Evolutionary conservation across 1,140 invertebrate species (phyloP), one percentile per base, ranked within the genome.

Genomic region (Akabosia matsudoensis): DNA sequence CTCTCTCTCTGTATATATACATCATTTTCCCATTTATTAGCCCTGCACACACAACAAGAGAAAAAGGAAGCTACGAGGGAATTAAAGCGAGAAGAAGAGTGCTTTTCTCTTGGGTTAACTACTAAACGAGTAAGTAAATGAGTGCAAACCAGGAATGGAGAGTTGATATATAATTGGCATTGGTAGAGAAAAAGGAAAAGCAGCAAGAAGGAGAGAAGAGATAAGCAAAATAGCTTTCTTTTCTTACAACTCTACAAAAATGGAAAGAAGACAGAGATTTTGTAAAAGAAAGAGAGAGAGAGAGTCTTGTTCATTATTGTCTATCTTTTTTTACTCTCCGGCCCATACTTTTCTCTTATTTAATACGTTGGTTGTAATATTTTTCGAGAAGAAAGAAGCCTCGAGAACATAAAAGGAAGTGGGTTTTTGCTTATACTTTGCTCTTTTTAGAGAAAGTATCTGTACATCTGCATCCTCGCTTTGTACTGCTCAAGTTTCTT

Each of bases 151-250:
- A 56, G 54, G n/a, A 56, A 56, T 24, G 54, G n/a, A 56, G 10
- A 56, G 54, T 56, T 24, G 54, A 56, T 45, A 18, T 45, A 18
- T n/a, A 45, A 18, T 45, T 45, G 37, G n/a, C n/a, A n/a, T 45
- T 45, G 37, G 37, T 7, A 45, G 37, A 45, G 37, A 45, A 45
- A 45, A 18, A 10, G 54, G n/a, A n/a, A n/a, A n/a, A n/a, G n/a
- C n/a, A n/a, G n/a, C n/a, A n/a, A n/a, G n/a, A n/a, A n/a, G n/a
- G n/a, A n/a, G n/a, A n/a, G n/a, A n/a, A n/a, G n/a, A 56, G 54
- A 56, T 56, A 56, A 56, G 54, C 54, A 56, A 56, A 56, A 56
- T 56, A 56, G 54, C 54, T 56, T 56, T 56, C 54, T 56, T 56
- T 56, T 56, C 22, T 45, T 45, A 18, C n/a, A n/a, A n/a, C n/a